Base-by-base conservation (phyloP, 2,113 vertebrate genomes). In the Microtus pennsylvanicus region DNA sequence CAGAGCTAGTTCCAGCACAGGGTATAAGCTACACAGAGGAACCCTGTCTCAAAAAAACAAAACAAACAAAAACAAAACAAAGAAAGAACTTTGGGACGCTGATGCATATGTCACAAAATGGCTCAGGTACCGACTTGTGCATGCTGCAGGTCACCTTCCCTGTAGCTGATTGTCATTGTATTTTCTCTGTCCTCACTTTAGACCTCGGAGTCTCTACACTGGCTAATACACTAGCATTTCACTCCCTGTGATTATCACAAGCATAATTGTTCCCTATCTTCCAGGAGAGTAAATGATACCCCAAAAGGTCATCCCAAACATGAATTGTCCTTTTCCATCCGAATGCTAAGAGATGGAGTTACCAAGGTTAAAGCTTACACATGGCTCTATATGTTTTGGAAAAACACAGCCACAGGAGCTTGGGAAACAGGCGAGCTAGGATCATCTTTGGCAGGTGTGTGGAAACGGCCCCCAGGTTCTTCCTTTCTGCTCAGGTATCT, bases 391-490 rank as follows among this genome's bases (percentile, higher is more conserved):
- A 1, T 58, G 30, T 42, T 42, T 61, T 75, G 38, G 67, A 45
- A 33, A 72, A 72, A 14, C 1, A 1, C 21, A 30, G 72, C 6
- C 47, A 3, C 1, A 0, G 61, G 35, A 45, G 35, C 30, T 78
- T 17, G 4, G 12, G 52, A 17, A 28, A 6, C 1, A 8, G 38
- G 52, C 6, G 17, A 33, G 19, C 45, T 0, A 33, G 17, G 2
- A 2, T 28, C 2, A 1, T 0, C 4, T 83, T 83, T 12, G 0
- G 0, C 0, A 0, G 52, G 7, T 35, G 45, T 28, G 22, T 0
- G 42, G 38, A 45, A 11, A 3, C 24, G 7, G 30, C 28, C 3
- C 24, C 4, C 0, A 7, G 47, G 0, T 38, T 45, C 3, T 14
- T 22, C 5, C 2, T 28, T 28, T 42, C 30, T n/a, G 50, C 42